Evolutionary conservation across 1,140 invertebrate genomes (phyloP), one percentile per base, ranked within the genome.

Genomic region (Tribolium madens): DNA sequence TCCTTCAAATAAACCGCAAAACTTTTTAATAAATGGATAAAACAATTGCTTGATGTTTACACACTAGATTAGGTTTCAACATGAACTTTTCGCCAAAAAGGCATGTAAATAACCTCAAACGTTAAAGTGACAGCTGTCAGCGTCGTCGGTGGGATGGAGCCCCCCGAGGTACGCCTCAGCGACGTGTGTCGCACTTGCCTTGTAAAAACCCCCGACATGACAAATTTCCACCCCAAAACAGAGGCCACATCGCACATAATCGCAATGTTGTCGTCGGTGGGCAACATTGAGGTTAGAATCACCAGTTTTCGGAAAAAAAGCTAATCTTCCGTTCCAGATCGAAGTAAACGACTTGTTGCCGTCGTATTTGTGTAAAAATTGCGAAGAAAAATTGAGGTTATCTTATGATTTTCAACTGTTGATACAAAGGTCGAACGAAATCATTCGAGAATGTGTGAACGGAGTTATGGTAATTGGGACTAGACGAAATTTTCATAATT

Each of bases 361-460:
- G 46, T 52, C 46, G 1, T 72, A 52, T 72, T 31, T 72, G 13
- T 72, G 70, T 9, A 50, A 52, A 10, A 33, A 18, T n/a, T 72
- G 70, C 14, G 70, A 50, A 12, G 70, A 50, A 10, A 72, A 72
- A 31, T 52, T 72, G 12, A 50, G 50, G 46, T 50, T 72, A 48
- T 72, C 70, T 7, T 72, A 72, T 5, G 70, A 72, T 12, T 72
- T 72, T 33, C 70, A 72, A 72, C 21, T 52, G 31, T 12, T 72
- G 31, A 72, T 72, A 21, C 46, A 72, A 52, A 48, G 70, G 13
- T 52, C 46, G n/a, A 48, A 72, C 12, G 47, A 72, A 50, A 50
- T 72, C 14, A 21, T 72, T 9, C 14, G 36, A 31, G 17, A 72
- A 33, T 64, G 57, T 33, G 6, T 64, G 4, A 36, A 15, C 17